phyloP scores from a whole-genome alignment of 1,140 invertebrate species.

The Drosophila triauraria region DNA sequence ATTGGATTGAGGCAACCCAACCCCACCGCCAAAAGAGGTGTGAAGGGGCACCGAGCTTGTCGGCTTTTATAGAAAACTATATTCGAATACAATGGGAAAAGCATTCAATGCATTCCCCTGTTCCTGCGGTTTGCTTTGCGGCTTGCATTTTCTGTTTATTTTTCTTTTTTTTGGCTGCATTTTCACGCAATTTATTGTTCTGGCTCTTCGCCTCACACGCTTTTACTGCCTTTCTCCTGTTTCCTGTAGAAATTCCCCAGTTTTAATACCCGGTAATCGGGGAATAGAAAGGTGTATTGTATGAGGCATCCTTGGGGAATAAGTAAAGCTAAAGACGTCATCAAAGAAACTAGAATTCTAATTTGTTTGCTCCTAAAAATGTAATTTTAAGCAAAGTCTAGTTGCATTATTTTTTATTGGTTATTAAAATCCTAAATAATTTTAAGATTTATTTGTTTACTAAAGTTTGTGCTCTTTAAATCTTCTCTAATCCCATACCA shows the following conservation, averaged over 20 bases:
- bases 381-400: no score
- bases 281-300: no score
- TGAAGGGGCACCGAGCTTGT: conserved; percentile 22
- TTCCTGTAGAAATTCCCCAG: conserved; percentile 32
- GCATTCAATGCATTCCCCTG: conserved; percentile 73
- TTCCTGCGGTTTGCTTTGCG: conserved; percentile 58
- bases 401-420: no score
- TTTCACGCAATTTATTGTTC: conserved; percentile 82
- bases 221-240: conserved; percentile 24
- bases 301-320: neutral
- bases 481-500: neutral
- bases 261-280: conserved; percentile 4
- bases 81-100: conserved; percentile 56
- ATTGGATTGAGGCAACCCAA: neutral
- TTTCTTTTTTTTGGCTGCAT: conserved; percentile 66
- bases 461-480: neutral
- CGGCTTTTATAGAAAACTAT: conserved; percentile 64
- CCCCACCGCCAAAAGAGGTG: conserved; percentile 3
- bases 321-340: neutral
- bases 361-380: no score
- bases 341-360: no score
- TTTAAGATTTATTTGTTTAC: neutral
- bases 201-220: conserved; percentile 8
- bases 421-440: no score
- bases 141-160: conserved; percentile 53